Base-by-base conservation (phyloP, 2,113 vertebrate genomes). In the Phainopepla nitens region DNA sequence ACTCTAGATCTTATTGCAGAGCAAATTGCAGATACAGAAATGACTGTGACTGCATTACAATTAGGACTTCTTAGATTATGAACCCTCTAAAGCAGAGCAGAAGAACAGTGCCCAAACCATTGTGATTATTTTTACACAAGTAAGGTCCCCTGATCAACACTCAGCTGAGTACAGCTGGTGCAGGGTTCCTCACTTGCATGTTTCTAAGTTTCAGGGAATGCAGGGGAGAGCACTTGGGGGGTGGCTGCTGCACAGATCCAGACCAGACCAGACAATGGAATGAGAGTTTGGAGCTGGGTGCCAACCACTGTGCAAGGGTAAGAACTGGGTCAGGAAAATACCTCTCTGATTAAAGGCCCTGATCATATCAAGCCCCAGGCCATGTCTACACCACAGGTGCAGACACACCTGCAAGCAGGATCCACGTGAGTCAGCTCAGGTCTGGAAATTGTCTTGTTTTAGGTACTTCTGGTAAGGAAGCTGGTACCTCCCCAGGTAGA, bases 291-390 rank as follows among this genome's bases (percentile, higher is more conserved):
- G 62, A 93, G 65, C 36, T 82, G 36, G 35, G 25, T 93, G 90
- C 90, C 93, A 93, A 89, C 50, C 58, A 65, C 82, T 68, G 53
- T 31, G 79, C 10, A 11, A 78, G 72, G 82, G 36, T 81, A 96
- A 94, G 87, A 96, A 93, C 33, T 96, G 71, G 91, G 90, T 95
- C 87, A 93, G 94, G 94, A 95, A 95, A 96, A 97, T n/a, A 97
- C 91, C 13, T 3, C 68, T 85, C 79, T 84, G 80, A 96, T 95
- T 90, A 95, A 96, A 95, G 71, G 85, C 69, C 92, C 82, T 69
- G 76, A 96, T 92, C 86, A 18, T 64, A 77, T 42, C 54, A 72
- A 89, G 92, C 94, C 87, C 53, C 56, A 79, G 87, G 95, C 81
- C 76, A 89, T 33, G 93, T 96, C 90, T 96, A 92, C 51, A 96